Base-by-base conservation (phyloP, 1,140 invertebrate species). In the Brachionus rotundiformis region DNA sequence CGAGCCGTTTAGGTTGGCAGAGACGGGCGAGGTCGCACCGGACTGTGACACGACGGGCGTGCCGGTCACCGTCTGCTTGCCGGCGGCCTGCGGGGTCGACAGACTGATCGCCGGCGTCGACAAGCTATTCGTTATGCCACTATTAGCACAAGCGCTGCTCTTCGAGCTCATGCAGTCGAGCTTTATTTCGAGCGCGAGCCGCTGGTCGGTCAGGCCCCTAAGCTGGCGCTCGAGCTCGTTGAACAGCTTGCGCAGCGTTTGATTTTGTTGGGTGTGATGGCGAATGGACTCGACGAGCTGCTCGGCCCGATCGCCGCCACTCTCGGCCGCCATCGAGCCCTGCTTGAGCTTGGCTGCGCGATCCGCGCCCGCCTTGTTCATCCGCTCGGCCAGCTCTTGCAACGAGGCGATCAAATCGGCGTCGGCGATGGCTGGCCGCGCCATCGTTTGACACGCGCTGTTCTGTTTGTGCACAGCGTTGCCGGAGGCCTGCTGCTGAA, bases 231-330 rank as follows among this genome's bases (percentile, higher is more conserved):
- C 76, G 6, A 79, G 27, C 31, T 79, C 76, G 13, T 54, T 79
- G 23, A 79, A 79, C 11, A 79, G n/a, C 31, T 23, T 79, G 39
- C 36, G 54, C 4, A 79, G 33, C 33, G 25, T 31, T 59, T 79
- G 76, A 79, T 79, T 79, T 25, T 79, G 76, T 36, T 79, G 47
- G 2, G 76, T 79, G 11, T 79, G 76, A 59, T 36, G 13, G 6
- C 47, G 13, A 39, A 79, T 79, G 2, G 76, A 79, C 25, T 54
- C 76, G 7, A 59, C 36, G 0, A 79, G 13, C 16, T 19, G 31
- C 5, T 79, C 76, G 33, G 63, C n/a, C 25, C 36, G 23, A n/a
- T 44, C 19, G 1, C 0, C 36, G 2, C 13, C 4, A n/a, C 11
- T 39, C 54, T 23, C 10, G 7, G 16, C 13, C 16, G 8, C 5